phyloP scores from a whole-genome alignment of 37 sponge, comb jelly and placozoan genomes.

The Diacarnus erythraeanus region DNA sequence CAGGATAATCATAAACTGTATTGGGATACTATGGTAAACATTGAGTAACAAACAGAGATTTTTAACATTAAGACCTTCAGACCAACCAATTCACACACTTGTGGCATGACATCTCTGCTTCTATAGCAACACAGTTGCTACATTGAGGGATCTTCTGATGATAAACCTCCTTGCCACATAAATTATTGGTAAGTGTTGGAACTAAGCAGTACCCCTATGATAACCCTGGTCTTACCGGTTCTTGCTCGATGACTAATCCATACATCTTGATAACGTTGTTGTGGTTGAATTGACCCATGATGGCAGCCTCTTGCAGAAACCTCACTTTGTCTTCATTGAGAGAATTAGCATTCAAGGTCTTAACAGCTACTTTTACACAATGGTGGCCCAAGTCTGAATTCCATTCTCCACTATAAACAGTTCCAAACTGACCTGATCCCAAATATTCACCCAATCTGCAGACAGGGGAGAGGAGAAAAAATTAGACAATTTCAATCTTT shows the following conservation, averaged over 20 bases:
- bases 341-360: slow-evolving; percentile 31
- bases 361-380: slow-evolving; percentile 46
- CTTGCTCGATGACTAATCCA: slow-evolving; percentile 57
- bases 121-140: too few species aligned
- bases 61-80: too few species aligned
- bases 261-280: slow-evolving; percentile 47
- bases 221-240: slow-evolving; percentile 70
- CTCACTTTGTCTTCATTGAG: slow-evolving; percentile 41
- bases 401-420: slow-evolving; percentile 42
- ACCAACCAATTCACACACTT: too few species aligned
- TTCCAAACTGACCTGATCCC: slow-evolving; percentile 65
- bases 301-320: slow-evolving; percentile 66
- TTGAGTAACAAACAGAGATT: too few species aligned
- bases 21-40: too few species aligned
- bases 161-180: too few species aligned
- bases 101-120: too few species aligned
- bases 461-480: not conserved
- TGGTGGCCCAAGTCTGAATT: not conserved
- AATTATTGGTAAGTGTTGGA: too few species aligned
- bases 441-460: slow-evolving; percentile 1
- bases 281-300: slow-evolving; percentile 63
- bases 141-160: too few species aligned
- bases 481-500: not conserved
- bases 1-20: slow-evolving; percentile 75
- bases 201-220: too few species aligned